Conservation (phyloP, 1,140 invertebrate genomes). For the Drosophila varians region DNA sequence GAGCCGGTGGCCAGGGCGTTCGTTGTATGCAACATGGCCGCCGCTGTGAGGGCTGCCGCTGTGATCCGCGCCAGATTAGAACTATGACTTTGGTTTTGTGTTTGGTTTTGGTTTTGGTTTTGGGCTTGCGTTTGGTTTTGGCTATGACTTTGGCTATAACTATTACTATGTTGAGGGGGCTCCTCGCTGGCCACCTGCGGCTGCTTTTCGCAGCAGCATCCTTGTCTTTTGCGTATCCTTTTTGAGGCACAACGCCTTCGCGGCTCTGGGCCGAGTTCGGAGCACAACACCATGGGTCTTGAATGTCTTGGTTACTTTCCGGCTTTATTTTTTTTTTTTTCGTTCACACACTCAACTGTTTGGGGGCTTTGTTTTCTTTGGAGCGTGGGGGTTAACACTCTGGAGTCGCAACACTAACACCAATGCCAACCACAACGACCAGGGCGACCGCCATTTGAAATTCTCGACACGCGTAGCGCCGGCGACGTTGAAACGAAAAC, state of each 20-base stretch:
- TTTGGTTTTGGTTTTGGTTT: conserved; percentile 28
- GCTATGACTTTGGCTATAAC: conserved; percentile 22
- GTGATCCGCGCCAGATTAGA: conserved; percentile 44
- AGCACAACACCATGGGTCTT: conserved; percentile 44
- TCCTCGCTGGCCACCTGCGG: conserved; percentile 1
- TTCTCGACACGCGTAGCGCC: conserved; percentile 75
- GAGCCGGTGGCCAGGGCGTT: conserved; percentile 47
- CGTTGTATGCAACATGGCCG: conserved; percentile 62
- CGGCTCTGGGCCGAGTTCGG: conserved; percentile 47
- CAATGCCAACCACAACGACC: conserved; percentile 34
- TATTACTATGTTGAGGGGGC: conserved; percentile 10
- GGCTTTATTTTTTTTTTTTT: conserved; percentile 16
- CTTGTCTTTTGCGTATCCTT: conserved; percentile 69
- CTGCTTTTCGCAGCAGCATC: conserved; percentile 22
- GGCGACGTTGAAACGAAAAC: conserved; percentile 78
- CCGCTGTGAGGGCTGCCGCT: conserved; percentile 43
- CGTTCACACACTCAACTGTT: conserved; percentile 3
- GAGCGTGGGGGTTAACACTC: conserved; percentile 37
- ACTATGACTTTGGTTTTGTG: conserved; percentile 30
- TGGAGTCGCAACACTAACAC: conserved; percentile 30
- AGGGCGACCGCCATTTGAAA: conserved; percentile 66
- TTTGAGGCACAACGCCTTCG: conserved; percentile 7
- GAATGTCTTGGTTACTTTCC: conserved; percentile 10
- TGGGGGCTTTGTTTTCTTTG: conserved; percentile 21
- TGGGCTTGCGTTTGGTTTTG: conserved; percentile 23